A percentile compares a stretch with the other conserved stretches of the same genome.
phyloP scores from a whole-genome alignment of 92 coral and sea anemone species.

The Parazoanthus darwini region DNA sequence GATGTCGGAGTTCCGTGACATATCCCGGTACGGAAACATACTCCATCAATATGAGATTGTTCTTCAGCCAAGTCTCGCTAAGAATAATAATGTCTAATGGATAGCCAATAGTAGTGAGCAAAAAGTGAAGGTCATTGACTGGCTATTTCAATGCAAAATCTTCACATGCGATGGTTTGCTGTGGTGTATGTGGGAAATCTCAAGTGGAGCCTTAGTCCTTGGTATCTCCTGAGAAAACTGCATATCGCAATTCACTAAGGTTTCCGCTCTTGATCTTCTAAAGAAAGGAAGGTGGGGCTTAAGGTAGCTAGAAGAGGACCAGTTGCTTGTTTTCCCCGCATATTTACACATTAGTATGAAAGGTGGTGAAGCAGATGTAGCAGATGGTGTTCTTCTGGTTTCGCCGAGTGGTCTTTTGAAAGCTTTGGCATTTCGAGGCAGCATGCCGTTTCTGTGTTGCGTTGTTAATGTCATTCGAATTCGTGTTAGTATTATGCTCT shows the following conservation, averaged over 20 bases:
- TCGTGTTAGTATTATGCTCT: background rate
- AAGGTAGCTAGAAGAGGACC: no score
- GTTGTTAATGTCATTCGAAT: background rate
- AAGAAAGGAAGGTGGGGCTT: no score
- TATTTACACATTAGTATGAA: no score
- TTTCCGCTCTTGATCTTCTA: no score
- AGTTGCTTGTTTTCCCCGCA: no score
- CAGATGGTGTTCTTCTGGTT: background rate
- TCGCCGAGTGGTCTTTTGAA: background rate
- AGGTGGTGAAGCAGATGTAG: no score
- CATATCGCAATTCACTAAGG: background rate
- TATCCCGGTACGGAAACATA: conserved; percentile 1
- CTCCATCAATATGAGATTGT: background rate
- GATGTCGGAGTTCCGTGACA: background rate
- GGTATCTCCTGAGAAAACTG: background rate
- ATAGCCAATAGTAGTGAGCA: conserved; percentile 15
- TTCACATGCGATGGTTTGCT: conserved; percentile 37
- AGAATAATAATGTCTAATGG: conserved; percentile 32
- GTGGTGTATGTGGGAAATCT: background rate
- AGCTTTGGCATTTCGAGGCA: background rate
- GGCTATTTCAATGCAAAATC: conserved; percentile 45
- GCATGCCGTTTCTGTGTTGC: background rate
- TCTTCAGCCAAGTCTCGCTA: conserved; percentile 36
- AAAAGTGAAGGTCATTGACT: conserved; percentile 41
- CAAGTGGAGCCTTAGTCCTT: background rate